Base-by-base conservation (phyloP, 2,797 vertebrate genomes). In the Okamejei kenojei region DNA sequence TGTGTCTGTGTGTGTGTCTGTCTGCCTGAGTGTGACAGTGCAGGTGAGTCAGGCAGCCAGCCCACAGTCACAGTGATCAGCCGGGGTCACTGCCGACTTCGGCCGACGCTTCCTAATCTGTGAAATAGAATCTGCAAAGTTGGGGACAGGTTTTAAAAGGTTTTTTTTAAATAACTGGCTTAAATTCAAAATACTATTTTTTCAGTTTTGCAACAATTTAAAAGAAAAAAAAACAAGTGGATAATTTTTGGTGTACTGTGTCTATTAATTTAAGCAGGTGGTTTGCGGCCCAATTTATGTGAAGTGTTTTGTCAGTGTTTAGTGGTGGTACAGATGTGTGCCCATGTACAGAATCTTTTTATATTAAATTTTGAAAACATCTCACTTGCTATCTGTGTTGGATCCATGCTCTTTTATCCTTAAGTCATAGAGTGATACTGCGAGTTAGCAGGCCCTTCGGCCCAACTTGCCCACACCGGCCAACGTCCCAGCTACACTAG, bases 301-400 rank as follows among this genome's bases (percentile, higher is more conserved):
- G 90, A 74, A 45, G 38, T n/a, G n/a, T 86, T 86, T 86, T 86
- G 82, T 88, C 84, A 1, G 63, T 68, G 88, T 71, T 90, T 90
- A 38, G 68, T 90, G 86, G 86, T 90, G 88, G 65, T 90, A 73
- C 84, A 71, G 86, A 71, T 32, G 6, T 45, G 35, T 91, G 90
- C 65, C 38, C 45, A 21, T 91, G 90, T 91, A 91, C 68, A 91
- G 90, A 73, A 91, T 15, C 54, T 38, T 88, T 88, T 91, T 29
- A 29, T 91, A 91, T 91, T 91, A 91, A 91, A 91, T 38, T 91
- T 91, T 91, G 90, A 73, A 91, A 71, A 91, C 45, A 74, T 88
- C 6, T 88, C 17, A 74, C 71, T 74, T 74, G n/a, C 84, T 86
- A 29, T 54, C 38, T 58, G 35, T 86, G 29, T 45, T 77, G 29